phyloP scores from a whole-genome alignment of 2,113 vertebrate genomes.

The Ammodramus savannarum region DNA sequence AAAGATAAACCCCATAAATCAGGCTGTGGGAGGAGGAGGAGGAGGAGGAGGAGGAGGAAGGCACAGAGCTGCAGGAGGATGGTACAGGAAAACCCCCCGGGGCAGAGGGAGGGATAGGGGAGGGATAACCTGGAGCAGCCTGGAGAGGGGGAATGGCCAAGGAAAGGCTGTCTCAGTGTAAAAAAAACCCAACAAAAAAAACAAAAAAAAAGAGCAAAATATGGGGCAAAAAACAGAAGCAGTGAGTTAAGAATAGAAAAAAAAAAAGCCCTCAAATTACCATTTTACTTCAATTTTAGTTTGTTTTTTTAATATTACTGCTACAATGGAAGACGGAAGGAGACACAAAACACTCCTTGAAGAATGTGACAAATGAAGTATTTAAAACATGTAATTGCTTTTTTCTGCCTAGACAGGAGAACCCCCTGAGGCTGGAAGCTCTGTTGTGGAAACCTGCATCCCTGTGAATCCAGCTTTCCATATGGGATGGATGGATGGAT shows the following conservation, averaged over 20 bases:
- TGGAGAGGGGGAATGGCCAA: background rate
- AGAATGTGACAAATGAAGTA: background rate
- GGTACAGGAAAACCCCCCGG: background rate
- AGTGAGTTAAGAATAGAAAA: background rate
- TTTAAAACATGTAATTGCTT: background rate
- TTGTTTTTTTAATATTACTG: background rate
- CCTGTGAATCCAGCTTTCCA: background rate
- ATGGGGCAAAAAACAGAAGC: rapidly evolving
- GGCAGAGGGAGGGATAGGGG: background rate
- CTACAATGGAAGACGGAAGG: background rate
- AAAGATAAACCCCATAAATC: constrained; percentile 44
- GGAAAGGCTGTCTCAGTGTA: background rate
- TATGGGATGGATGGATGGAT: background rate
- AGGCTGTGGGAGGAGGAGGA: background rate
- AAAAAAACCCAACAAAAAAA: background rate
- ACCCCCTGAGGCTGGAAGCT: background rate
- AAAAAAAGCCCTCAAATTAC: background rate
- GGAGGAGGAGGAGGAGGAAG: background rate
- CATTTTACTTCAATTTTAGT: background rate
- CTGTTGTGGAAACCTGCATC: rapidly evolving
- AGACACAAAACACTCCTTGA: background rate
- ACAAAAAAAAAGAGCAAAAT: background rate
- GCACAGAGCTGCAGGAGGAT: background rate
- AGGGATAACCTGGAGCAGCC: background rate
- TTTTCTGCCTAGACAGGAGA: background rate